Evolutionary conservation across 2,888 invertebrate species (phyloP).

Genomic region (Heliothis peltigera): DNA sequence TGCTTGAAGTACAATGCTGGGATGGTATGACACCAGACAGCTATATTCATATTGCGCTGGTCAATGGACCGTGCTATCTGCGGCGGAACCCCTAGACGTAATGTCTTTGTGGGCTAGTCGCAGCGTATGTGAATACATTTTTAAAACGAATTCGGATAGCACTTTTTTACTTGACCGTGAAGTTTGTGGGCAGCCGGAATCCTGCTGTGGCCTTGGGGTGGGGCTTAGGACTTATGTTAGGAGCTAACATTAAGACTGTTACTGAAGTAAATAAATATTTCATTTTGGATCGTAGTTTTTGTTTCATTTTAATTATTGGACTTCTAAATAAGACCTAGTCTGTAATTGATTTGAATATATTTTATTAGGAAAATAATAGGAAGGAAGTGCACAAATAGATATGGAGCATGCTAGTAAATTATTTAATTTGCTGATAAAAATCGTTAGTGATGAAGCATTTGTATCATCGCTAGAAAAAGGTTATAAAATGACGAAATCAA

Average conservation of each 20-base stretch:
- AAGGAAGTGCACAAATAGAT: too few relatives aligned
- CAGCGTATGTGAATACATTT: constrained; percentile 58
- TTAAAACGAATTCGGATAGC: constrained; percentile 58
- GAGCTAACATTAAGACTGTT: constrained; percentile 63
- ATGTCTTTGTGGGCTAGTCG: constrained; percentile 76
- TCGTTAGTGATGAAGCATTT: too few relatives aligned
- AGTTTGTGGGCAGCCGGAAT: constrained; percentile 56
- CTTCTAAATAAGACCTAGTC: too few relatives aligned
- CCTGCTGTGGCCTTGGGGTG: constrained; percentile 57
- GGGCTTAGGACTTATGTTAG: constrained; percentile 61
- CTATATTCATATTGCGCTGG: constrained; percentile 40
- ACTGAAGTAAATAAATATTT: constrained; percentile 59
- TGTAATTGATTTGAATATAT: too few relatives aligned
- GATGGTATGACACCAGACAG: constrained; percentile 53
- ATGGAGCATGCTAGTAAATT: too few relatives aligned
- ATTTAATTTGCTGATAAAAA: too few relatives aligned
- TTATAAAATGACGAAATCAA: too few relatives aligned
- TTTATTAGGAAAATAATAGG: too few relatives aligned
- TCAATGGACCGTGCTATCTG: constrained; percentile 55
- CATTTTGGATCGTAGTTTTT: constrained; percentile 29
- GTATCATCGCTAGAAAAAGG: too few relatives aligned
- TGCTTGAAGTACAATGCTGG: constrained; percentile 58
- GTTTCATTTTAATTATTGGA: constrained; percentile 25
- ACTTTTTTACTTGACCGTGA: constrained; percentile 61
- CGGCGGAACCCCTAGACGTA: constrained; percentile 74